phyloP scores from a whole-genome alignment of 1,140 invertebrate genomes.

The Platyura marginata region DNA sequence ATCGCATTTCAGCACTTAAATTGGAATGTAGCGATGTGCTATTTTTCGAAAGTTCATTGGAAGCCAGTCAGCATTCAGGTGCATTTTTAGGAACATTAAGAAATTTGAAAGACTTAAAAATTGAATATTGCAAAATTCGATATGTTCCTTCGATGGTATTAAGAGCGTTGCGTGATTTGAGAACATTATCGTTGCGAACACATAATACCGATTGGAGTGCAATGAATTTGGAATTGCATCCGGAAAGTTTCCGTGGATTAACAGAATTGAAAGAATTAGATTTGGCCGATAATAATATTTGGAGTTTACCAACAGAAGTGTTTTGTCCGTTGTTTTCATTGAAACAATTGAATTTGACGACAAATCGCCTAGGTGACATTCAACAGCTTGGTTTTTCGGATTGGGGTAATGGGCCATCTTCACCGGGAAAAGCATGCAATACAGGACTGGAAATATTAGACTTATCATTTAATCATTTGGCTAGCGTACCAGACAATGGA shows the following conservation, averaged over 20 bases:
- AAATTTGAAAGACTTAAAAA: conserved; percentile 37
- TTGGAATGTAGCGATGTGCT: conserved; percentile 63
- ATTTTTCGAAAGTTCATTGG: conserved; percentile 56
- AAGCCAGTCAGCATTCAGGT: conserved; percentile 32
- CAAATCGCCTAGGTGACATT: conserved; percentile 61
- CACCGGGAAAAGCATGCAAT: conserved; percentile 35
- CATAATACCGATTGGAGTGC: conserved; percentile 65
- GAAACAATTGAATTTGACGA: conserved; percentile 48
- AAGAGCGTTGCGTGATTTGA: conserved; percentile 41
- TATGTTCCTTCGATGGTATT: conserved; percentile 49
- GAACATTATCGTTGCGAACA: conserved; percentile 46
- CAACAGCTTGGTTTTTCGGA: conserved; percentile 50
- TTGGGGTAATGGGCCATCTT: conserved; percentile 27
- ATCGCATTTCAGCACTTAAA: conserved; percentile 43
- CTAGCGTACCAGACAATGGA: conserved; percentile 42
- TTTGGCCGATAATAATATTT: conserved; percentile 63
- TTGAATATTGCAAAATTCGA: conserved; percentile 64
- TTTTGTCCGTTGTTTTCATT: conserved; percentile 56
- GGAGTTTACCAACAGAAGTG: conserved; percentile 48
- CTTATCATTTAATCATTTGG: conserved; percentile 53
- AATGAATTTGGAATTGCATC: conserved; percentile 53
- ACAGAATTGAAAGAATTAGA: conserved; percentile 47
- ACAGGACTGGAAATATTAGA: conserved; percentile 47
- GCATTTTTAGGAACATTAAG: conserved; percentile 36
- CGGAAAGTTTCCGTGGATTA: conserved; percentile 47